Evolutionary conservation across 2,113 vertebrate genomes (phyloP).

Genomic region (Melospiza georgiana): DNA sequence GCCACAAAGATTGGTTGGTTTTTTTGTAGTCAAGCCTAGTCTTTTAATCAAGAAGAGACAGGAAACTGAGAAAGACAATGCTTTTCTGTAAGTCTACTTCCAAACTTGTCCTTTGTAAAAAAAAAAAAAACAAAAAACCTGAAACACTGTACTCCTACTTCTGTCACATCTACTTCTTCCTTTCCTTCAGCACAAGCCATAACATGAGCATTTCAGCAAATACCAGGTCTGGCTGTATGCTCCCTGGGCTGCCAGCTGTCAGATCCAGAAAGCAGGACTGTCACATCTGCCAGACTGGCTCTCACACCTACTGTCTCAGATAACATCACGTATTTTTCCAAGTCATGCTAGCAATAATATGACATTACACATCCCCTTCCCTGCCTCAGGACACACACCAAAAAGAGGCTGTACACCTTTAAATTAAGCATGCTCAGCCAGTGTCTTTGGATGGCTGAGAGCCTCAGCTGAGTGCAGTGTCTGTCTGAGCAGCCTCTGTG

Average conservation of each 20-base stretch:
- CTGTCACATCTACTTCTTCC: background rate
- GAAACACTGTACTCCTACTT: background rate
- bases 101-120: background rate
- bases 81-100: background rate
- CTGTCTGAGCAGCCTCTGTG: background rate
- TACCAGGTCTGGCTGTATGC: background rate
- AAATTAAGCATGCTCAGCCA: background rate
- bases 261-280: constrained; percentile 7
- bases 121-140: background rate
- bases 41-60: background rate
- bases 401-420: background rate
- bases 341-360: background rate
- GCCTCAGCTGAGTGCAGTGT: background rate
- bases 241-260: background rate
- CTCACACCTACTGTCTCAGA: background rate
- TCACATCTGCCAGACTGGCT: constrained; percentile 10
- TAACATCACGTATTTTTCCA: constrained; percentile 19
- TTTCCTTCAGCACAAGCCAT: background rate
- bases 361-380: background rate
- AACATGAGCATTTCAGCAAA: background rate
- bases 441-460: fast-evolving
- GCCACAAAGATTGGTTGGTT: background rate
- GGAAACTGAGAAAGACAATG: background rate
- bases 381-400: background rate
- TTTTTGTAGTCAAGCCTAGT: background rate